phyloP scores from a whole-genome alignment of 2,113 vertebrate genomes.

The Tragelaphus scriptus region DNA sequence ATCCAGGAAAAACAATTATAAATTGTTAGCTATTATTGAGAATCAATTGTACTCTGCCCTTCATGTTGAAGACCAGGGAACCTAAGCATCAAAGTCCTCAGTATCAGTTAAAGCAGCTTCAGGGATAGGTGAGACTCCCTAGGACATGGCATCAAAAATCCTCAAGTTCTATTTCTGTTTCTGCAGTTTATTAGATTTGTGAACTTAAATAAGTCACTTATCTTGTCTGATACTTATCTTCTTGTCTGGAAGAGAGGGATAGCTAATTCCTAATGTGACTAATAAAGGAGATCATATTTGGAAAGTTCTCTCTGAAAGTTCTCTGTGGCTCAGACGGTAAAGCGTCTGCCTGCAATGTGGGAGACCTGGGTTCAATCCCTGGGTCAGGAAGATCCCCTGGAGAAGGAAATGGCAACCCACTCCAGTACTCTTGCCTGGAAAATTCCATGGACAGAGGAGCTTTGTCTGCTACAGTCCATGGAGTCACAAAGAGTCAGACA shows the following conservation, averaged over 20 bases:
- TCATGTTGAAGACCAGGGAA: background rate
- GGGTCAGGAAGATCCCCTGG: background rate
- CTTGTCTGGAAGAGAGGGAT: background rate
- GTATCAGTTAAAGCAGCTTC: background rate
- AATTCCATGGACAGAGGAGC: background rate
- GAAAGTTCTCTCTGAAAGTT: background rate
- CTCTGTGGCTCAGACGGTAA: background rate
- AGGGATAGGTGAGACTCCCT: background rate
- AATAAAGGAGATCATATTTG: background rate
- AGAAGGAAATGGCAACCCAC: background rate
- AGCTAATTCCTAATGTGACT: background rate
- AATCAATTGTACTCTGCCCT: slow-evolving; percentile 1
- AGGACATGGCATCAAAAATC: background rate
- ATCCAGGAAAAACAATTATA: background rate
- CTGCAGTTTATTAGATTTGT: background rate
- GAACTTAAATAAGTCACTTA: background rate
- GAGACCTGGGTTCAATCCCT: background rate
- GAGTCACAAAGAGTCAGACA: background rate
- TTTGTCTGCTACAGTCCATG: background rate
- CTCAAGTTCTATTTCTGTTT: background rate
- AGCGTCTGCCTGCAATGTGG: background rate
- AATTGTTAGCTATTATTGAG: background rate
- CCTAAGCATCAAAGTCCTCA: background rate
- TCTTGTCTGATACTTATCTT: background rate
- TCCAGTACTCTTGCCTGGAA: background rate